Conservation (phyloP, 2,113 vertebrate species). For the Verasper variegatus region DNA sequence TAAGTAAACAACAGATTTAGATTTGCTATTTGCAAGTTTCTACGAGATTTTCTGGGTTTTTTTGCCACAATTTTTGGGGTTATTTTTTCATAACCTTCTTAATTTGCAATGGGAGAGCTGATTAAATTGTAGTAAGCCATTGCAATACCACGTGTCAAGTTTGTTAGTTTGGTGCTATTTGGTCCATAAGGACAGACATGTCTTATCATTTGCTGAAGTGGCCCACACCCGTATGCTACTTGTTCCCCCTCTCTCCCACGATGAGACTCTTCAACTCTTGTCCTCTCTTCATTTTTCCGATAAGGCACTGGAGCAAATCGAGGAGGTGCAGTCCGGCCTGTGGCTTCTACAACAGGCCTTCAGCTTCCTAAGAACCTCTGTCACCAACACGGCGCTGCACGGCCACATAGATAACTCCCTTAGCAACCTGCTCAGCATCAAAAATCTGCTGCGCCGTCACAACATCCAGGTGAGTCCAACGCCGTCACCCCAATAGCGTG, state of each 20-base stretch:
- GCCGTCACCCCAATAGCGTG: not conserved
- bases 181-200: not conserved
- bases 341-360: slow-evolving; percentile 80
- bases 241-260: slow-evolving; percentile 1
- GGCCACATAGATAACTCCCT: slow-evolving; percentile 79
- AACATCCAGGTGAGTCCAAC: slow-evolving; percentile 76
- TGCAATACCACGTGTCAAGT: too few species aligned
- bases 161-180: too few species aligned
- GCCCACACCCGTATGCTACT: too few species aligned
- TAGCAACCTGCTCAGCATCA: slow-evolving; percentile 80
- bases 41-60: not conserved
- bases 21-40: not conserved
- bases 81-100: too few species aligned
- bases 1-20: slow-evolving; percentile 62
- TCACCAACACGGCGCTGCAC: slow-evolving; percentile 75
- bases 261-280: not conserved
- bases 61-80: not conserved
- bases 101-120: too few species aligned
- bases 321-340: slow-evolving; percentile 83
- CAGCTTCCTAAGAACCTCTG: slow-evolving; percentile 63
- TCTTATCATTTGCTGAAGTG: too few species aligned
- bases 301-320: slow-evolving; percentile 76
- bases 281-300: slow-evolving; percentile 25
- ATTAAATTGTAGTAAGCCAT: too few species aligned
- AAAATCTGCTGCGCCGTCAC: slow-evolving; percentile 80